Evolutionary conservation across 1,140 invertebrate species (phyloP).

Genomic region (Whitmania pigra): DNA sequence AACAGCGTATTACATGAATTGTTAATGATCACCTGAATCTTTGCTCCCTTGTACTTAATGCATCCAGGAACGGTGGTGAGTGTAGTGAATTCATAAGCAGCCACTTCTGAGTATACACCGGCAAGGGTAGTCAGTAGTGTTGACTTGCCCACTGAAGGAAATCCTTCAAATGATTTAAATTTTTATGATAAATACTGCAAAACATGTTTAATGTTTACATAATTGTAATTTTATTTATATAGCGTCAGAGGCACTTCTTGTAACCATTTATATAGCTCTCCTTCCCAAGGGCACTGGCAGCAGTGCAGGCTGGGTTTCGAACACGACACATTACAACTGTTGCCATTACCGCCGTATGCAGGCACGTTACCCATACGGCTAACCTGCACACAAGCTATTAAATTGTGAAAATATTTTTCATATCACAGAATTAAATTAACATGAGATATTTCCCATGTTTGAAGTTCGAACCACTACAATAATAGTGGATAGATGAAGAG

Average conservation of each 20-base stretch:
- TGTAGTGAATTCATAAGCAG: constrained; percentile 98
- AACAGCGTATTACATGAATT: not conserved
- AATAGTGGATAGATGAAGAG: not conserved
- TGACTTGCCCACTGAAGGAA: constrained; percentile 98
- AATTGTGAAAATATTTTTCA: too few species aligned
- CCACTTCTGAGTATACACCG: constrained; percentile 98
- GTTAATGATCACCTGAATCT: constrained; percentile 66
- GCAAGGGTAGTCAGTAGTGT: constrained; percentile 90
- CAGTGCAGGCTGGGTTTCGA: too few species aligned
- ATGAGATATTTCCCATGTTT: too few species aligned
- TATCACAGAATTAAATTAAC: not conserved
- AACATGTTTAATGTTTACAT: too few species aligned
- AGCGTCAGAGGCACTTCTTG: too few species aligned
- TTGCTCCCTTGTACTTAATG: constrained; percentile 98
- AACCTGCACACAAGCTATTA: too few species aligned
- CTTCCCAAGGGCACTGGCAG: too few species aligned
- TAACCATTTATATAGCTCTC: too few species aligned
- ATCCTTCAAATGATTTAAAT: constrained; percentile 51
- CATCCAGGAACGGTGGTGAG: constrained; percentile 97
- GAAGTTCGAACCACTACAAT: not conserved
- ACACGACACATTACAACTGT: too few species aligned
- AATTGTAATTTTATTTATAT: too few species aligned
- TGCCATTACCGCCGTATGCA: too few species aligned
- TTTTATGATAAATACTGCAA: not conserved
- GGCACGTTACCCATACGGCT: too few species aligned